Base-by-base conservation (phyloP, 2,113 vertebrate species). In the Pterocles burchelli region DNA sequence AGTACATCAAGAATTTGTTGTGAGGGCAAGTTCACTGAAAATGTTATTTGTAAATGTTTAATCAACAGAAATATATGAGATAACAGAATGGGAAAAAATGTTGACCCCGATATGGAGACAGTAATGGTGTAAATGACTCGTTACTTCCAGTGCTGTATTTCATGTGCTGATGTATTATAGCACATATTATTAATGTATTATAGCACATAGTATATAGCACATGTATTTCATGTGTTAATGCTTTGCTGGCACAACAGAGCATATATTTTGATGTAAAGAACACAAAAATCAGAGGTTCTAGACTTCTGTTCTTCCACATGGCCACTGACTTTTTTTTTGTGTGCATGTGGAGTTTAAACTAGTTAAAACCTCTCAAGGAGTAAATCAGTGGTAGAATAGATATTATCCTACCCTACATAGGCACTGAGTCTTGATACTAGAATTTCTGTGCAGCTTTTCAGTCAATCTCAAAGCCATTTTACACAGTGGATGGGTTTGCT, bases 331-430 rank as follows among this genome's bases (percentile, higher is more conserved):
- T 57, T 26, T 21, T 36, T n/a, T 19, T 17, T 9, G 33, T 26
- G 65, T 63, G 7, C 1, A 1, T 84, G 14, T 84, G 80, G 21
- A 34, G 31, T 45, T 87, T 11, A 59, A 48, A 18, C 17, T 33
- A 38, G 36, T 46, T 34, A 21, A 4, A 8, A 6, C 59, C 63
- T 61, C 57, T 67, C 38, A 19, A 83, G 54, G 55, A 55, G 6
- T 38, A 38, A 71, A 66, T 67, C 28, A 63, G 34, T 26, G 59
- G 17, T 8, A 54, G 52, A 71, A 61, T 6, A 74, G 81, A 11
- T 52, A 7, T 7, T 74, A 0, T 46, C 22, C 49, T 91, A 3
- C 13, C 20, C 18, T 51, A 0, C 3, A 0, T 26, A 34, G 59
- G 6, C 59, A 33, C 51, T 38, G 33, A 43, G 41, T 17, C n/a